Percentiles rank a stretch among this genome's conserved stretches.
Conservation (phyloP, 2,113 vertebrate species). For the Machaerirhynchus nigripectus region DNA sequence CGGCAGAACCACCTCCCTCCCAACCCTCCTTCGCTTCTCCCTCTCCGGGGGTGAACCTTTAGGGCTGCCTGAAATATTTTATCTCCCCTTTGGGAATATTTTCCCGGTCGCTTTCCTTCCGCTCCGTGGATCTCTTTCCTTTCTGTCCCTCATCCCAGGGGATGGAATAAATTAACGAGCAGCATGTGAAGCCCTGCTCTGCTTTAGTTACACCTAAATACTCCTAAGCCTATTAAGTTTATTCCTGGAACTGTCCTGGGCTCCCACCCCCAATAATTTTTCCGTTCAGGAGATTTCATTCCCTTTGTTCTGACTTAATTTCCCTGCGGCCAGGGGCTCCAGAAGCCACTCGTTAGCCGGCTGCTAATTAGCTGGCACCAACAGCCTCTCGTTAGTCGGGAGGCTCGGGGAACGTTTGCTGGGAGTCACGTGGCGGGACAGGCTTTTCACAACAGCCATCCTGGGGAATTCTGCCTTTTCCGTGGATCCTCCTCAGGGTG, state of each 20-base stretch:
- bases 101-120: neutral
- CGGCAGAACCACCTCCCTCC: neutral
- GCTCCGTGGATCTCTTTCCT: neutral
- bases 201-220: neutral
- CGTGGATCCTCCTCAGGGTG: neutral
- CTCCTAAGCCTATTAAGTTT: constrained; percentile 26
- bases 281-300: constrained; percentile 12
- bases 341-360: neutral
- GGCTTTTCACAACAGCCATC: neutral
- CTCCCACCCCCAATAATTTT: constrained; percentile 5
- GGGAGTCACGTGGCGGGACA: neutral
- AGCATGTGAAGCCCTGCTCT: neutral
- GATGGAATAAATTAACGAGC: constrained; percentile 34
- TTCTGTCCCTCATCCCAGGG: neutral
- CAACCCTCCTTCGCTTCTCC: neutral
- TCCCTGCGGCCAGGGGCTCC: constrained; percentile 1
- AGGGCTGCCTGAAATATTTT: neutral
- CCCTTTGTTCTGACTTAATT: constrained; percentile 56
- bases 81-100: neutral
- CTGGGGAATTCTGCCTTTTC: neutral
- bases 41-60: neutral
- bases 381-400: neutral
- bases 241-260: constrained; percentile 50
- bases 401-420: neutral
- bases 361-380: constrained; percentile 59